Base-by-base conservation (phyloP, 2,113 vertebrate genomes). In the Chionis minor region DNA sequence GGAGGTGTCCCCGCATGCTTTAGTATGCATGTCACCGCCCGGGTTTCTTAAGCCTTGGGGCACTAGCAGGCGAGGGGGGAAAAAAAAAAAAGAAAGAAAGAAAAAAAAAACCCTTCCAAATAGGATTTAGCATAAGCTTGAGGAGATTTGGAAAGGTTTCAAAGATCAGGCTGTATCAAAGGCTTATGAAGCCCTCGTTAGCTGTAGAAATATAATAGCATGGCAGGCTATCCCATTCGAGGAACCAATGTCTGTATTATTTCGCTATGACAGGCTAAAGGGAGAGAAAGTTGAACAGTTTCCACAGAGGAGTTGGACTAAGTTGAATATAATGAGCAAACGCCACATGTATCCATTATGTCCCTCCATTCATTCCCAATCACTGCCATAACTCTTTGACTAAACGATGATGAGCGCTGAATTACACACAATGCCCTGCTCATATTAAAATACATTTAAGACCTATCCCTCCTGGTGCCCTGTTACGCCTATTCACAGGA, bases 81-180 rank as follows among this genome's bases (percentile, higher is more conserved):
- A 81, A 55, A 72, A 58, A 83, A 92, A 97, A 69, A 83, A 97
- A 69, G 84, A 86, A 42, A 38, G 24, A 16, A 20, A 71, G 79
- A 67, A 63, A 96, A 97, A 94, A 96, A 94, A 95, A 97, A 98
- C 98, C n/a, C n/a, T 99, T 98, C 98, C 98, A 98, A 99, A 99
- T 99, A 98, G 99, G 99, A 99, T 99, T 99, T 99, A 98, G 98
- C 97, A 98, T 98, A 98, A 98, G 98, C 98, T 98, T 97, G 98
- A 98, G 98, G 98, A 99, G 98, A 98, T 99, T 99, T 99, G 99
- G 98, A 98, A 98, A 98, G 98, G 98, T 99, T 99, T 99, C 98
- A 99, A 99, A 99, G 98, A 98, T 98, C 98, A 99, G 99, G 98
- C 99, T 98, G 98, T 99, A 99, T 99, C 99, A 99, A 99, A 99